These are phyloP conservation scores for Laothoe populi DNA, from an alignment of 2,888 invertebrate genomes.

Conservation along the genomic window DNA sequence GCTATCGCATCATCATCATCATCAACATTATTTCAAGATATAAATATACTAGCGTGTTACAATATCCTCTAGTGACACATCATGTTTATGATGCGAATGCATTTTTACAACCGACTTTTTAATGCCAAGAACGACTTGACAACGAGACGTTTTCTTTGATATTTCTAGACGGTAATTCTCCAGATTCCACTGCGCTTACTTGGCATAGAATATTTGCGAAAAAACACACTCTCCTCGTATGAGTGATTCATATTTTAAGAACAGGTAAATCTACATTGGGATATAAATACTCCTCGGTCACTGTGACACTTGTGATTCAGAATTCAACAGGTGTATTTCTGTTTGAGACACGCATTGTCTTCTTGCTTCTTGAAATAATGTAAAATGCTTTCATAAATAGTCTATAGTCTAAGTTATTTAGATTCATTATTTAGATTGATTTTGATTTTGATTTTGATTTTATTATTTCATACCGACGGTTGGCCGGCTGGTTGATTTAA, in stretches of 20 bases:
- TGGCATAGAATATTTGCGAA: neutral
- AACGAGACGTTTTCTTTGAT: neutral
- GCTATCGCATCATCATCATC: too few relatives aligned
- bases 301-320: constrained; percentile 18
- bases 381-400: neutral
- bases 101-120: neutral
- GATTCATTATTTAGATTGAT: too few relatives aligned
- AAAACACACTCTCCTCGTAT: neutral
- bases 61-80: constrained; percentile 8
- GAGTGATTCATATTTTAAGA: neutral
- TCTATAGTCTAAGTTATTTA: neutral
- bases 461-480: too few relatives aligned
- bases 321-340: constrained; percentile 21
- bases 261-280: constrained; percentile 2
- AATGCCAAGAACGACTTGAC: neutral
- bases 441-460: too few relatives aligned
- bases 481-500: too few relatives aligned
- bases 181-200: neutral
- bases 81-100: neutral
- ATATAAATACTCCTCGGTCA: neutral
- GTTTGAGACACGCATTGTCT: constrained; percentile 16
- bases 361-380: neutral
- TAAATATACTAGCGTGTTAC: too few relatives aligned
- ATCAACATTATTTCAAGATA: too few relatives aligned
- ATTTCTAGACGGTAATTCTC: neutral